Evolutionary conservation across 2,113 vertebrate species (phyloP), one percentile per base, ranked within the genome.

Genomic region (Xyrauchen texanus): DNA sequence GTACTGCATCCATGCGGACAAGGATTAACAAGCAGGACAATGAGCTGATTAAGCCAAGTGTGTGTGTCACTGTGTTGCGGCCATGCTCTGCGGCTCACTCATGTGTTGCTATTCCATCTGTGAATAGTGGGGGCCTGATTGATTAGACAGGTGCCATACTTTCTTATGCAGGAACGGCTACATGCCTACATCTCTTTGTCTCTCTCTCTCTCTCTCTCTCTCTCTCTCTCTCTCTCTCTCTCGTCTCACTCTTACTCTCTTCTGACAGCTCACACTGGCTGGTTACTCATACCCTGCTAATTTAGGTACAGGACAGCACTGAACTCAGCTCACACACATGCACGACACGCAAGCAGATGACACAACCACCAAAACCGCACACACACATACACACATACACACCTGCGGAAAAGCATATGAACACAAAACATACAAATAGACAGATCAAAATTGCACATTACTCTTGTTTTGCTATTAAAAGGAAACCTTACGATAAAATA

Each of bases 141-240:
- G 93, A 94, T 92, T 91, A 94, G 92, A 95, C 94, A 93, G 93
- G 94, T 95, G 94, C 92, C 95, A 94, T 87, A 94, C 92, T 90
- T 84, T 85, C 88, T 91, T 88, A 93, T 87, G 91, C 88, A 93
- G 89, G 92, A 90, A 78, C 86, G 78, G 88, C 81, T 42, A 88
- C 88, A 89, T 81, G 64, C 78, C 87, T 62, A 70, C 42, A 8
- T 64, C n/a, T 46, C 46, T 68, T 46, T n/a, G 16, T 34, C 49
- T 63, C n/a, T 42, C 16, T 21, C 13, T 12, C 46, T 55, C 55
- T 34, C 21, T 34, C 21, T 34, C 21, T 34, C 21, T 34, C 21
- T 34, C 21, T 34, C 21, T 34, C 21, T 34, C 21, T 34, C 21
- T 34, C 21, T 34, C 3, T 1, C 21, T 34, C 21, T 3, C 69